Conservation (phyloP, 1,140 invertebrate genomes). For the Caenorhabditis latens region DNA sequence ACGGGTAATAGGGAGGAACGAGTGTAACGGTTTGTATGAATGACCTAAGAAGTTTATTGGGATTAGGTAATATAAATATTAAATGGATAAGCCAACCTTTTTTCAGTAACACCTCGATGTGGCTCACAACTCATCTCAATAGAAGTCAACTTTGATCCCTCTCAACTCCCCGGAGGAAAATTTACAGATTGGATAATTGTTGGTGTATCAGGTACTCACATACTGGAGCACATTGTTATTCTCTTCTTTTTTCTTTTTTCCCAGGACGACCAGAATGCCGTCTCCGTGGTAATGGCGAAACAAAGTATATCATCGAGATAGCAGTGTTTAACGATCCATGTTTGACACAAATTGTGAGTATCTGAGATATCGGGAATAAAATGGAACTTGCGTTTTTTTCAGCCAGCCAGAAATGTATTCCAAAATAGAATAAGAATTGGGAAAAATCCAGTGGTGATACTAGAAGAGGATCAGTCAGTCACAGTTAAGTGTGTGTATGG, state of each 20-base stretch:
- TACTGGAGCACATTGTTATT: background rate
- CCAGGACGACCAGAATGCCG: slow-evolving; percentile 61
- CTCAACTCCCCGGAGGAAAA: slow-evolving; percentile 59
- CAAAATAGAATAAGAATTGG: slow-evolving; percentile 65
- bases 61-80: background rate
- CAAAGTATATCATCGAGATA: slow-evolving; percentile 61
- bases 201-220: slow-evolving; percentile 57
- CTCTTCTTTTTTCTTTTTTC: background rate
- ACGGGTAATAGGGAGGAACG: background rate
- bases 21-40: no score
- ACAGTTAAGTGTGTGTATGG: slow-evolving; percentile 64
- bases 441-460: slow-evolving; percentile 59
- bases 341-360: slow-evolving; percentile 57
- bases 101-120: slow-evolving; percentile 60
- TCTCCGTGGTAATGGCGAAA: slow-evolving; percentile 61
- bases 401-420: slow-evolving; percentile 61
- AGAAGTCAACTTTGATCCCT: slow-evolving; percentile 61
- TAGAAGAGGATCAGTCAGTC: slow-evolving; percentile 62
- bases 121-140: slow-evolving; percentile 61
- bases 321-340: slow-evolving; percentile 65
- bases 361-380: background rate
- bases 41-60: no score
- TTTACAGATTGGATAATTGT: slow-evolving; percentile 65
- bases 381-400: background rate
- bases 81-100: background rate